Conservation (phyloP, 2,113 vertebrate genomes). For the Ophthalmolycus amberensis region DNA sequence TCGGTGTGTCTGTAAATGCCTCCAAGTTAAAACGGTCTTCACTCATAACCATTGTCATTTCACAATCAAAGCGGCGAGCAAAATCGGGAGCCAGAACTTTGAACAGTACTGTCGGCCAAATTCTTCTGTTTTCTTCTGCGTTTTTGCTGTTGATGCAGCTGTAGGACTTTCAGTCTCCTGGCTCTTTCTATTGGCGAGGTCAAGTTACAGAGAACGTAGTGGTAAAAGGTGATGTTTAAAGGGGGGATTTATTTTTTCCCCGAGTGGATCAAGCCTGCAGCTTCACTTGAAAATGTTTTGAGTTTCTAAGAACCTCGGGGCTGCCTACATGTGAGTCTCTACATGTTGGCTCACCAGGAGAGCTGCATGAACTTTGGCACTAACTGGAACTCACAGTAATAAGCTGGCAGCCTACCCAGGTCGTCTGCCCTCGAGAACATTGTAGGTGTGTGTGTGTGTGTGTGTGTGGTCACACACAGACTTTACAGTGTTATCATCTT, state of each 20-base stretch:
- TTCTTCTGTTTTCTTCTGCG: constrained; percentile 14
- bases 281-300: constrained; percentile 62
- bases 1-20: neutral
- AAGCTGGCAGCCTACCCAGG: constrained; percentile 72
- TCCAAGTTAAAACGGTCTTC: neutral
- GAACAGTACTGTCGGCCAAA: neutral
- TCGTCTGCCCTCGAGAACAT: constrained; percentile 61
- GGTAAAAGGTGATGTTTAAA: constrained; percentile 46
- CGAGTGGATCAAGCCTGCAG: constrained; percentile 49
- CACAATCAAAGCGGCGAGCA: neutral
- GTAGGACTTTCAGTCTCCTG: constrained; percentile 27
- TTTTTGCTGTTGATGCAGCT: constrained; percentile 42
- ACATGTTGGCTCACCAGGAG: constrained; percentile 63
- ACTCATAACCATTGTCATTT: neutral
- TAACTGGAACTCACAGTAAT: constrained; percentile 73
- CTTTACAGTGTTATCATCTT: constrained; percentile 65
- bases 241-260: neutral
- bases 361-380: constrained; percentile 71
- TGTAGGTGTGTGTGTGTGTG: constrained; percentile 11
- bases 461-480: constrained; percentile 20
- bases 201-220: constrained; percentile 47
- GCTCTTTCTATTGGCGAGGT: constrained; percentile 38
- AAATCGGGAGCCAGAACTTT: neutral
- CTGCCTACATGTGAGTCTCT: constrained; percentile 61
- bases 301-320: constrained; percentile 68